Conservation (phyloP, 2,113 vertebrate species). For the Oreochromis aureus region DNA sequence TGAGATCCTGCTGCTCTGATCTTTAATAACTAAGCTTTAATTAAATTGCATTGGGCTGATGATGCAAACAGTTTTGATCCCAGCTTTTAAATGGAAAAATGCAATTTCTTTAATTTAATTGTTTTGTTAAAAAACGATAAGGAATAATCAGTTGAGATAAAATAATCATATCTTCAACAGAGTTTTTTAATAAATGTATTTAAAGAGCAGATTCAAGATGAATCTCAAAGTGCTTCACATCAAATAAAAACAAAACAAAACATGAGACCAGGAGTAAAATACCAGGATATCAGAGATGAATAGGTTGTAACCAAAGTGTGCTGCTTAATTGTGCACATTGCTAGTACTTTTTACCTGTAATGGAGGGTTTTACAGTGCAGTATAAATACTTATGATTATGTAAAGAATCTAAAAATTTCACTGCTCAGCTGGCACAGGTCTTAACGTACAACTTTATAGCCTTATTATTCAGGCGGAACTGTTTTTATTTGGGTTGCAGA, state of each 20-base stretch:
- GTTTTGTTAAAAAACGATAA: background rate
- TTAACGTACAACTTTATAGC: background rate
- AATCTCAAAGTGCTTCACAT: background rate
- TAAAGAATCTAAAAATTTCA: background rate
- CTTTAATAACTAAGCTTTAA: background rate
- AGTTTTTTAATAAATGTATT: background rate
- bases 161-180: background rate
- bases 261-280: background rate
- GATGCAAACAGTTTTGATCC: background rate
- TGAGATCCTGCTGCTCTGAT: background rate
- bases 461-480: background rate
- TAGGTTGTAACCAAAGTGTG: background rate
- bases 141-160: background rate
- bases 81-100: background rate
- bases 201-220: background rate
- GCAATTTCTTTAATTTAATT: background rate
- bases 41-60: background rate
- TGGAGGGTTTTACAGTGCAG: background rate
- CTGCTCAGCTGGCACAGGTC: background rate
- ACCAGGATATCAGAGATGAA: background rate
- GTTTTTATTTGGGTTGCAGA: background rate
- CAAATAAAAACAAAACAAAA: background rate
- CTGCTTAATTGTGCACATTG: background rate
- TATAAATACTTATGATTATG: background rate
- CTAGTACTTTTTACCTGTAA: background rate